A percentile compares a stretch with the other conserved stretches of the same genome.
Conservation (phyloP, 2,888 invertebrate genomes). For the Prenolepis imparis region DNA sequence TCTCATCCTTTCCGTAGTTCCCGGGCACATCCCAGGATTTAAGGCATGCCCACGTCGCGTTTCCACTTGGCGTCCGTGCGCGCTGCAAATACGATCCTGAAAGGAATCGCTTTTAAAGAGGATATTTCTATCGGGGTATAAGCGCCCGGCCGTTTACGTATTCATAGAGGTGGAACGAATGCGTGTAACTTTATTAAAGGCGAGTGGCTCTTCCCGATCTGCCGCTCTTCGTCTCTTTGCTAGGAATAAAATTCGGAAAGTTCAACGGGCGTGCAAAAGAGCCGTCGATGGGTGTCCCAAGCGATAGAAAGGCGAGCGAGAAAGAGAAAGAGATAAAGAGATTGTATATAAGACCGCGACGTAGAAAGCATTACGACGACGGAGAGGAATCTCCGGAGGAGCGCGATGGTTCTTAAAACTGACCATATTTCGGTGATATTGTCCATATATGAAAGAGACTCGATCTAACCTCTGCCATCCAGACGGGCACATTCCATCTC, state of each 20-base stretch:
- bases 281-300: constrained; percentile 48
- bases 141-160: constrained; percentile 68
- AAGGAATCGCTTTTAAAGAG: constrained; percentile 67
- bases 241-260: constrained; percentile 58
- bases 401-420: constrained; percentile 67
- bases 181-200: constrained; percentile 71
- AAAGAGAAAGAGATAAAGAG: constrained; percentile 34
- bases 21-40: constrained; percentile 59
- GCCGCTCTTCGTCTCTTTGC: constrained; percentile 27
- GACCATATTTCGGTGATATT: constrained; percentile 69
- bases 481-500: constrained; percentile 67
- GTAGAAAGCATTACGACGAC: constrained; percentile 56
- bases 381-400: constrained; percentile 36
- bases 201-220: constrained; percentile 46
- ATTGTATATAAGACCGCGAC: constrained; percentile 30
- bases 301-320: constrained; percentile 2
- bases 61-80: constrained; percentile 44
- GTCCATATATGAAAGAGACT: constrained; percentile 69
- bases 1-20: constrained; percentile 37
- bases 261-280: constrained; percentile 57
- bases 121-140: constrained; percentile 71
- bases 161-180: constrained; percentile 69
- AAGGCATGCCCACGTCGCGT: constrained; percentile 49
- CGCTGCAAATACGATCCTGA: constrained; percentile 60
- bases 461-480: constrained; percentile 68